Base-by-base conservation (phyloP, 2,797 vertebrate genomes). In the Xenopus petersii region DNA sequence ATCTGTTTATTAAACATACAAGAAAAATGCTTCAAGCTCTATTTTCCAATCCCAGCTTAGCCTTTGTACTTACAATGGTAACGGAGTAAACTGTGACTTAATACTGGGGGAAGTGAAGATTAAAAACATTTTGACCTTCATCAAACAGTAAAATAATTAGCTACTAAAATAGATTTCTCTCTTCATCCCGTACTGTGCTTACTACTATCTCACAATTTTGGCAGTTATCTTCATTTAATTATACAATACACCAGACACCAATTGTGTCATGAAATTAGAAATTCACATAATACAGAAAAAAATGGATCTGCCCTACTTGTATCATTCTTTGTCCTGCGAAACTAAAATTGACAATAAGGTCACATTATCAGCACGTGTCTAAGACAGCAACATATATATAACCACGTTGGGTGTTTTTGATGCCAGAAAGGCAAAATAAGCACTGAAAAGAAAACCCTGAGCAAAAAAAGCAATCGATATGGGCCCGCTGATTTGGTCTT, bases 211-310 rank as follows among this genome's bases (percentile, higher is more conserved):
- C 61, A 59, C 58, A 74, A 62, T 74, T 66, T 54, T 55, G 67
- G 70, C 67, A 74, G 48, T 64, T 65, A 64, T 51, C 62, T 64
- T 77, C 70, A 78, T 70, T 74, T 74, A 79, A 79, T 79, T 79
- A 79, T 70, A 79, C 71, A 79, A 79, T 79, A 79, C 77, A 74
- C 77, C 11, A 74, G 77, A 74, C 70, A 79, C 77, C 77, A 79
- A 36, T 51, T 30, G 66, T 64, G 54, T 74, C 65, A 70, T 70
- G 70, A 74, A 30, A 47, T 54, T 70, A 62, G 36, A 70, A 59
- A 74, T 73, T 12, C 54, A 17, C n/a, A 56, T 51, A 51, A 51
- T 17, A 16, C 54, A 1, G 54, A 17, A 56, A 56, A 15, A n/a
- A 16, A 56, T 16, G 7, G 54, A 7, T 56, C 54, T 51, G 49